Evolutionary conservation across 2,113 vertebrate species (phyloP).

Genomic region (Nyctereutes procyonoides): DNA sequence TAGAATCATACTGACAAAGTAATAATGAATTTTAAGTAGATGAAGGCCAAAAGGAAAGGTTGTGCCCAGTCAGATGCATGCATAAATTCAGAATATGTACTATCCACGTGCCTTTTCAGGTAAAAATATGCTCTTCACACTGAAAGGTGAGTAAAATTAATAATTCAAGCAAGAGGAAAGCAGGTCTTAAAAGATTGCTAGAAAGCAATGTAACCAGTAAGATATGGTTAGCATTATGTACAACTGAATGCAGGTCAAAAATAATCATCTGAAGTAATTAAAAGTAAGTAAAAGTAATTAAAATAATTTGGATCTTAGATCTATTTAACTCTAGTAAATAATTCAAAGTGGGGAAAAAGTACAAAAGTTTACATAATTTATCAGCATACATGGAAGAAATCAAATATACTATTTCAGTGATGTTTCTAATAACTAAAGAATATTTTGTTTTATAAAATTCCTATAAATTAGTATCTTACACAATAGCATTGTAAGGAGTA

Average conservation of each 20-base stretch:
- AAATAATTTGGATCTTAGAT: neutral
- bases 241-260: neutral
- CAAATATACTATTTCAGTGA: neutral
- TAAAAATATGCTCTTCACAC: neutral
- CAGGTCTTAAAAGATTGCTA: neutral
- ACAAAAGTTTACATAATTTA: neutral
- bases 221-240: neutral
- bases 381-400: neutral
- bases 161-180: neutral
- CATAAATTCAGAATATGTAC: neutral
- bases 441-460: neutral
- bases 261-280: neutral
- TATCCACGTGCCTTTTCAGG: neutral
- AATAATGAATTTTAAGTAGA: neutral
- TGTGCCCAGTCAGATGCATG: neutral
- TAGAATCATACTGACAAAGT: neutral
- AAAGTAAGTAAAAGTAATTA: neutral
- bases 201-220: neutral
- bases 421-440: slow-evolving; percentile 5
- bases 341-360: neutral
- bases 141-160: neutral
- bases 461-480: neutral
- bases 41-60: neutral
- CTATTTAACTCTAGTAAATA: neutral
- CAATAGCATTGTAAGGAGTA: neutral